Evolutionary conservation across 2,888 invertebrate genomes (phyloP).

Genomic region (Cerastis leucographa): DNA sequence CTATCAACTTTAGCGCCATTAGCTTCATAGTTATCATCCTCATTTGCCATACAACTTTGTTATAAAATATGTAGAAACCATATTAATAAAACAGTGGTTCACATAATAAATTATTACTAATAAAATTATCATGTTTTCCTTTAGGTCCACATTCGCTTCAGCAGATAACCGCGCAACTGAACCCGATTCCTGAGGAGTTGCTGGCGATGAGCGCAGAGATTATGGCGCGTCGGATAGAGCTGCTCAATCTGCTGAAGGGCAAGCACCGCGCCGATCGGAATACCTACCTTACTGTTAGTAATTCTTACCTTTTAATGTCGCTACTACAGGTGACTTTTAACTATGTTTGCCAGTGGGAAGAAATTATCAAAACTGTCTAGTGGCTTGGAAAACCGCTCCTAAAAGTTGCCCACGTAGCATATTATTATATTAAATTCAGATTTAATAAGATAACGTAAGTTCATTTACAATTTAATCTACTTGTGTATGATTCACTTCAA

Average conservation of each 20-base stretch:
- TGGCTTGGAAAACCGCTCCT: too few relatives aligned
- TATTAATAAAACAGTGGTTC: neutral
- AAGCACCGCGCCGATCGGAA: constrained; percentile 78
- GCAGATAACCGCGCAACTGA: constrained; percentile 78
- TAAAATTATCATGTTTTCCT: constrained; percentile 5
- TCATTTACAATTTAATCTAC: too few relatives aligned
- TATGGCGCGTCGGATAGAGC: constrained; percentile 82
- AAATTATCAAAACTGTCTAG: too few relatives aligned
- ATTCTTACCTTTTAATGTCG: neutral
- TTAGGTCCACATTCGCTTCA: constrained; percentile 74
- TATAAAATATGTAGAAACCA: neutral
- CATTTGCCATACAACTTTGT: neutral
- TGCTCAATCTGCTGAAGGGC: constrained; percentile 77
- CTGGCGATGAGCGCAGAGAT: constrained; percentile 78
- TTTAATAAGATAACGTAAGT: too few relatives aligned
- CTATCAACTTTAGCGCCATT: neutral
- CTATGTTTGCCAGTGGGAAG: too few relatives aligned
- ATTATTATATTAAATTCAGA: too few relatives aligned
- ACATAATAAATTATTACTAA: too few relatives aligned
- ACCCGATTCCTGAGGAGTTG: constrained; percentile 82
- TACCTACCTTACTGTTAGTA: constrained; percentile 66
- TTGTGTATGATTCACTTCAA: too few relatives aligned
- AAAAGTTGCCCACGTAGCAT: too few relatives aligned
- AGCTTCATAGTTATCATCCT: neutral
- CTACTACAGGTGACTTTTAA: too few relatives aligned